These are phyloP conservation scores for Orestias chungarensis DNA, from an alignment of 2,797 vertebrate species.

Conservation along the genomic window DNA sequence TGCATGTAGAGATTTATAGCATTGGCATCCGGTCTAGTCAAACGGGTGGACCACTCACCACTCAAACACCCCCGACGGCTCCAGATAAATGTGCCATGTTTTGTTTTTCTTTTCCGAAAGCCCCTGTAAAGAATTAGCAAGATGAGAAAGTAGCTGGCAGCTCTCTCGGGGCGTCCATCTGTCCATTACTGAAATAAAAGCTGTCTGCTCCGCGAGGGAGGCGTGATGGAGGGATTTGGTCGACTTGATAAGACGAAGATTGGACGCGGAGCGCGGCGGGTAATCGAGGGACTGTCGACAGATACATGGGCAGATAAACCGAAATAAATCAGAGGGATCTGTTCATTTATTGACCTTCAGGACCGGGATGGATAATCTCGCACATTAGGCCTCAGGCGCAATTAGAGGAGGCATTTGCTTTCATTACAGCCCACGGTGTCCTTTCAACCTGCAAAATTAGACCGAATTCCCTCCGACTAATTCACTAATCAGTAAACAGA, in stretches of 20 bases:
- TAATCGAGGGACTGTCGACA: slow-evolving; percentile 30
- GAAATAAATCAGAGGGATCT: slow-evolving; percentile 13
- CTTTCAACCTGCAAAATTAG: slow-evolving; percentile 14
- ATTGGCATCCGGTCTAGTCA: slow-evolving; percentile 53
- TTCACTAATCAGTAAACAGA: slow-evolving; percentile 32
- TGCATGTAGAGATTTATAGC: slow-evolving; percentile 60
- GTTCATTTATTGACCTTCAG: slow-evolving; percentile 14
- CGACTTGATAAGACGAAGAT: slow-evolving; percentile 44
- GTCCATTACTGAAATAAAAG: slow-evolving; percentile 70
- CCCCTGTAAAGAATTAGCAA: slow-evolving; percentile 68
- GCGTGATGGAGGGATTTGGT: slow-evolving; percentile 32
- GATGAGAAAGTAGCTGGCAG: slow-evolving; percentile 65
- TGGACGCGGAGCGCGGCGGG: slow-evolving; percentile 33
- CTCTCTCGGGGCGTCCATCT: slow-evolving; percentile 71
- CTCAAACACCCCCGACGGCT: slow-evolving; percentile 25
- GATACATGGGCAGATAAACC: slow-evolving; percentile 16
- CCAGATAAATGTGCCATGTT: slow-evolving; percentile 56
- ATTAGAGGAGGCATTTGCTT: neutral
- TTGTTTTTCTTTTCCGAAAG: slow-evolving; percentile 60
- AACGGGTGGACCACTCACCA: slow-evolving; percentile 55
- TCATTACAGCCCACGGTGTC: slow-evolving; percentile 3
- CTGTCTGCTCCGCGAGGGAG: slow-evolving; percentile 27
- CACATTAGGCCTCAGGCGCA: slow-evolving; percentile 7
- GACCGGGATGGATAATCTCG: slow-evolving; percentile 17
- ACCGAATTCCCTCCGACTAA: neutral